Percentiles rank a stretch among this genome's conserved stretches.
Evolutionary conservation across 2,888 invertebrate species (phyloP).

Genomic region (Meloe dianella): DNA sequence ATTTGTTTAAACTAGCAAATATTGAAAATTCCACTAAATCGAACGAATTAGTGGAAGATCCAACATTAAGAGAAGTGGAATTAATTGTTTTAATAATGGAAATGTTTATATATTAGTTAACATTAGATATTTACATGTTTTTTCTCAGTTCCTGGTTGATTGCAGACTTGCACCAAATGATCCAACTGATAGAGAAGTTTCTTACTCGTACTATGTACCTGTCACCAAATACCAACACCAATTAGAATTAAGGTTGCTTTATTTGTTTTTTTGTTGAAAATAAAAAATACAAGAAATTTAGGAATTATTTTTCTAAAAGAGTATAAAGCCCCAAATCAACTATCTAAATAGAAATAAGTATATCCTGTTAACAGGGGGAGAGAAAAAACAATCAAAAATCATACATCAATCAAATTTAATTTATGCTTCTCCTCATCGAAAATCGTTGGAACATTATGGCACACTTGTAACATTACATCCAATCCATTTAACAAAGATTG

Average conservation of each 20-base stretch:
- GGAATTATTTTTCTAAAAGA: not conserved
- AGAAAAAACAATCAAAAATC: conserved; percentile 39
- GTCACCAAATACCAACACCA: conserved; percentile 58
- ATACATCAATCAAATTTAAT: conserved; percentile 52
- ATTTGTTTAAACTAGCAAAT: not conserved
- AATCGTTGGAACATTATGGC: conserved; percentile 63
- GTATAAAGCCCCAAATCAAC: not conserved
- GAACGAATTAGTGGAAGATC: not conserved
- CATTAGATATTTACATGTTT: conserved; percentile 71
- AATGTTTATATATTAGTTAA: conserved; percentile 30
- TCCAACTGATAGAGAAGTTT: conserved; percentile 94
- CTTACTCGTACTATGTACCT: conserved; percentile 96
- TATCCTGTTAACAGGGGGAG: conserved; percentile 21
- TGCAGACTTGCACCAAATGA: conserved; percentile 94
- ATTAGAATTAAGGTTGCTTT: conserved; percentile 23
- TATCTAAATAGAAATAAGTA: conserved; percentile 14
- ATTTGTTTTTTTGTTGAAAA: conserved; percentile 12
- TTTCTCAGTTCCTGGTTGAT: conserved; percentile 83
- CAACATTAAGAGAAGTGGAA: not conserved
- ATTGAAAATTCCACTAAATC: not conserved
- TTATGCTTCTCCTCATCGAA: conserved; percentile 47
- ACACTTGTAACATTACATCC: conserved; percentile 71
- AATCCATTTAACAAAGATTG: conserved; percentile 70
- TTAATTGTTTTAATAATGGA: not conserved
- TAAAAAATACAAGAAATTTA: conserved; percentile 14